These are phyloP conservation scores for Drosophila lini DNA, from an alignment of 1,140 invertebrate genomes.

Conservation along the genomic window DNA sequence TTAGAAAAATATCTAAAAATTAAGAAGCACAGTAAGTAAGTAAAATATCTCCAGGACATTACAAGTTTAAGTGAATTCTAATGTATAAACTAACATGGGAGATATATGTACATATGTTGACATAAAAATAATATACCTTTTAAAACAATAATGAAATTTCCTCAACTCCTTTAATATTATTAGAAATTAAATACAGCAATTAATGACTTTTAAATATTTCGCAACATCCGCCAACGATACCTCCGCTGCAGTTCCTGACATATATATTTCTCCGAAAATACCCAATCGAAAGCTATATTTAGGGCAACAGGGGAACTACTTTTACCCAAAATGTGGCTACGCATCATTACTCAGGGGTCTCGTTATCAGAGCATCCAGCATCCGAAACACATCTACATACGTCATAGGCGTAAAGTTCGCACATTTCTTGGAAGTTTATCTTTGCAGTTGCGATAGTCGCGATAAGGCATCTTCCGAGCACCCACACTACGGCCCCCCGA, in stretches of 20 bases:
- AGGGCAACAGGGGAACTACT: conserved; percentile 22
- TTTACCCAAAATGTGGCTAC: conserved; percentile 3
- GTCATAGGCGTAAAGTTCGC: conserved; percentile 75
- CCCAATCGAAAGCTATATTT: conserved; percentile 3
- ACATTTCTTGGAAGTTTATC: conserved; percentile 61
- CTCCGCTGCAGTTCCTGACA: neutral
- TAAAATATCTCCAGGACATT: neutral
- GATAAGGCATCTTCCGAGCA: conserved; percentile 56
- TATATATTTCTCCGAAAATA: neutral
- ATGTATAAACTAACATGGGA: neutral
- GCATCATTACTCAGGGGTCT: conserved; percentile 16
- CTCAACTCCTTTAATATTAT: no score
- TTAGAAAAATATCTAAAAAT: neutral
- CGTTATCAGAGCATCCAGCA: conserved; percentile 31
- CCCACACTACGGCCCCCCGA: conserved; percentile 32
- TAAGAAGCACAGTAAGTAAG: neutral
- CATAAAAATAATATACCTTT: neutral
- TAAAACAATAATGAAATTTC: no score
- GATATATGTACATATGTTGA: neutral
- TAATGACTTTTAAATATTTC: neutral
- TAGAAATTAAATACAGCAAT: no score
- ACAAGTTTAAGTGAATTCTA: neutral
- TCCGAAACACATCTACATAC: conserved; percentile 40
- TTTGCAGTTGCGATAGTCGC: conserved; percentile 50
- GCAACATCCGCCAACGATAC: conserved; percentile 2